Conservation (phyloP, 1,140 invertebrate species). For the Paraescarpia echinospica region DNA sequence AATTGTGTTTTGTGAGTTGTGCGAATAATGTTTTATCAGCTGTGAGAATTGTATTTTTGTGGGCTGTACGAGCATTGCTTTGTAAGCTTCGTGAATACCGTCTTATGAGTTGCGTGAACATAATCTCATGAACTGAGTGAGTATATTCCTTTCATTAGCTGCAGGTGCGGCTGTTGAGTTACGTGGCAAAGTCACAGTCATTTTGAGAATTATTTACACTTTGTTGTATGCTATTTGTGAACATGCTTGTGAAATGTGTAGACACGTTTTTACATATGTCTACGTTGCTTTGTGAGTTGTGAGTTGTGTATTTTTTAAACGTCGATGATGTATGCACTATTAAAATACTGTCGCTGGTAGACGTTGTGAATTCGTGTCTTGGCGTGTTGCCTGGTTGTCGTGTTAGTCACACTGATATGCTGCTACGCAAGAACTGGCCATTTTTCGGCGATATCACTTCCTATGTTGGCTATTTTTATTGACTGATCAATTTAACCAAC, state of each 20-base stretch:
- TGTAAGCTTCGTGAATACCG: not conserved
- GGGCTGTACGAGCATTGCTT: too few relatives aligned
- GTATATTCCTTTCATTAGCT: not conserved
- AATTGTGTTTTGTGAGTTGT: too few relatives aligned
- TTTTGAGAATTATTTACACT: too few relatives aligned
- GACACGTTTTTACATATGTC: too few relatives aligned
- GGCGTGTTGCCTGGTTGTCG: not conserved
- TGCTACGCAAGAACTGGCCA: not conserved
- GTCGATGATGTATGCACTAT: not conserved
- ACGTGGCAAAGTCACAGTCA: too few relatives aligned
- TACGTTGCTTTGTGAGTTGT: not conserved
- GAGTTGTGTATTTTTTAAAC: not conserved
- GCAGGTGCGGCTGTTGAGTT: too few relatives aligned
- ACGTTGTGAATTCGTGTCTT: not conserved
- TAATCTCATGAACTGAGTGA: not conserved
- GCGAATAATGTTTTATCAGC: too few relatives aligned
- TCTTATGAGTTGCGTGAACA: not conserved
- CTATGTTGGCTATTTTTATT: not conserved
- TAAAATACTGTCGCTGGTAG: not conserved
- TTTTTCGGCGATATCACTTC: not conserved
- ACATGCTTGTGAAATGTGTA: too few relatives aligned
- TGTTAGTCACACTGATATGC: not conserved
- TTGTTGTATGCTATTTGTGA: too few relatives aligned
- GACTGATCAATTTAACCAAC: not conserved
- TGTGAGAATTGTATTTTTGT: too few relatives aligned